Conservation (phyloP, 2,888 invertebrate species). For the Geotrupes spiniger region DNA sequence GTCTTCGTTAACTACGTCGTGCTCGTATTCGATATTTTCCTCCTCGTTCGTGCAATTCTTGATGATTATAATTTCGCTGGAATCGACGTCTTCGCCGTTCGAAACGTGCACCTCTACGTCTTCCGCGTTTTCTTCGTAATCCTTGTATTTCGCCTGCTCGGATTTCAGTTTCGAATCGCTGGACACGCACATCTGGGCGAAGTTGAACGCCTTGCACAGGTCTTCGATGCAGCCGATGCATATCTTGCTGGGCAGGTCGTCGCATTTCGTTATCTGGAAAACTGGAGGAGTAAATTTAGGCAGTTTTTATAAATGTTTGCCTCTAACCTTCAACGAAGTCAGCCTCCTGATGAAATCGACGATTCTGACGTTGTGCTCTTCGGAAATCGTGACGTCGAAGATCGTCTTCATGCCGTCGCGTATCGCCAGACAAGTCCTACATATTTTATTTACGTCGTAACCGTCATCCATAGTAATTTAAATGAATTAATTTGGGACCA, state of each 20-base stretch:
- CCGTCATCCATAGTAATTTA: not conserved
- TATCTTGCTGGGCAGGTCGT: conserved; percentile 31
- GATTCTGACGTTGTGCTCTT: conserved; percentile 20
- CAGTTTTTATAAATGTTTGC: not conserved
- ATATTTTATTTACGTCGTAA: conserved; percentile 21
- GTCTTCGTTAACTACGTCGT: not conserved
- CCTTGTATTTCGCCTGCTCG: not conserved
- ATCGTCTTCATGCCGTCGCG: conserved; percentile 23
- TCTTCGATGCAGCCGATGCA: conserved; percentile 30
- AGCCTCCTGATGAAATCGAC: conserved; percentile 28
- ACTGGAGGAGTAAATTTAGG: conserved; percentile 5
- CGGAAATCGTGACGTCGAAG: conserved; percentile 26
- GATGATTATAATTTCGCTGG: conserved; percentile 3
- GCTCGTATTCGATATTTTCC: conserved; percentile 1
- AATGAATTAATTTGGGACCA: no score
- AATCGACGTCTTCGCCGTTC: conserved; percentile 7
- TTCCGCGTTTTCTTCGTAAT: not conserved
- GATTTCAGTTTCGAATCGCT: conserved; percentile 20
- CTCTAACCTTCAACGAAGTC: conserved; percentile 30
- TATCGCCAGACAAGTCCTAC: conserved; percentile 29
- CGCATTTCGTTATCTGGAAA: conserved; percentile 29
- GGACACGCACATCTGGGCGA: conserved; percentile 24
- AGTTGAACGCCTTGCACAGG: conserved; percentile 26
- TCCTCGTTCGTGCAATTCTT: not conserved
- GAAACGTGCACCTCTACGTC: conserved; percentile 4